These are phyloP conservation scores for Mus pahari DNA, from an alignment of 2,113 vertebrate genomes.

Conservation along the genomic window DNA sequence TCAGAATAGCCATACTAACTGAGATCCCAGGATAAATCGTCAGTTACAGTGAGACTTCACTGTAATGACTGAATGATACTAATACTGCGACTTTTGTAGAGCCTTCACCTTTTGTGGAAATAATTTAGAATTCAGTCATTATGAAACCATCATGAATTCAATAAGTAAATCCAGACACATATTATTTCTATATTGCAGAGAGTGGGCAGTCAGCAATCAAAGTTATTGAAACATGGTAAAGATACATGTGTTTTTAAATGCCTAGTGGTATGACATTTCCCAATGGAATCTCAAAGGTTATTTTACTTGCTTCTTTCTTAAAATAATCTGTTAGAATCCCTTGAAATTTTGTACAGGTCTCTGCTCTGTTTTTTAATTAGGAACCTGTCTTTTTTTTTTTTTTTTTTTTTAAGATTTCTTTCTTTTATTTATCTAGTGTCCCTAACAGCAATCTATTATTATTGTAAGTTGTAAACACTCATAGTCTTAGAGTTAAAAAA, in stretches of 20 bases:
- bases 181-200: not conserved
- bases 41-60: not conserved
- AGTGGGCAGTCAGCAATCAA: not conserved
- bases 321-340: constrained; percentile 56
- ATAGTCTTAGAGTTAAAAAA: constrained; percentile 4
- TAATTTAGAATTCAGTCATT: constrained; percentile 52
- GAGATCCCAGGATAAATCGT: constrained; percentile 26
- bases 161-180: not conserved
- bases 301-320: constrained; percentile 41
- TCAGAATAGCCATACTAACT: not conserved
- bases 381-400: not conserved
- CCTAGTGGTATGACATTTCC: not conserved
- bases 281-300: constrained; percentile 29
- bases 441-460: not conserved
- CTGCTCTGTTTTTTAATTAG: not conserved
- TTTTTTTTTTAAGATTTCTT: too few species aligned
- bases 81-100: not conserved
- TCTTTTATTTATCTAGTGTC: constrained; percentile 3
- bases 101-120: constrained; percentile 34
- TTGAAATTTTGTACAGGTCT: constrained; percentile 29
- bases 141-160: constrained; percentile 19
- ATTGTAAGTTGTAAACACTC: constrained; percentile 7
- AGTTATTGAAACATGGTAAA: not conserved
- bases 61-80: not conserved
- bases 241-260: constrained; percentile 27